Evolutionary conservation across 2,888 invertebrate species (phyloP), one percentile per base, ranked within the genome.

Genomic region (Oscheius sp.): DNA sequence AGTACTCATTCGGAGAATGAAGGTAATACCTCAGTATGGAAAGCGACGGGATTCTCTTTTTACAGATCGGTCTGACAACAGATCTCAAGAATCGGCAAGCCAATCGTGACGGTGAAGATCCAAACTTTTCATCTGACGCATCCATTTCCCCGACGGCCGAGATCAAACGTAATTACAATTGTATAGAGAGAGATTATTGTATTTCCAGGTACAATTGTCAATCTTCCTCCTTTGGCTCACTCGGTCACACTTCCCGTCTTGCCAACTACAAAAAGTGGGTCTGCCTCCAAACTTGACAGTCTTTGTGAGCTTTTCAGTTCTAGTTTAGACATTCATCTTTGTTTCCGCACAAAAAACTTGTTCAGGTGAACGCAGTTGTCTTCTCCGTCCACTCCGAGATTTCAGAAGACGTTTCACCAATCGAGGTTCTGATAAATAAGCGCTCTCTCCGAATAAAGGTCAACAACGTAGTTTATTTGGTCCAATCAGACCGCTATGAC

Each of bases 1-100:
- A 55, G 74, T 77, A 9, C 75, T 84, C 2, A 85, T 85, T 53
- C 79, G 82, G 57, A 75, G 84, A 55, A 85, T 85, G 85, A 85
- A 85, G 75, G 79, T 78, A 13, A 3, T 35, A 11, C 11, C 13
- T 32, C 7, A 57, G 9, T 57, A 21, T 10, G 9, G 0, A 57
- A 57, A 57, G n/a, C n/a, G 7, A 7, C 11, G 11, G 33, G 32
- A 33, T 29, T 32, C n/a, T n/a, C 9, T 9, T 60, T 9, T 60
- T 78, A 11, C 66, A 76, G 76, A 74, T 76, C 1, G 83, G 83
- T 13, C 76, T 83, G 66, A 75, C 77, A 47, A 81, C 81, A 7
- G 84, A 85, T 75, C 78, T 85, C 33, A 76, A 77, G 21, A 85
- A 84, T 55, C 80, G 84, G 3, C 72, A 79, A 55, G 80, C 78